phyloP scores from a whole-genome alignment of 1,140 invertebrate genomes.

The Drosophila kikkawai region DNA sequence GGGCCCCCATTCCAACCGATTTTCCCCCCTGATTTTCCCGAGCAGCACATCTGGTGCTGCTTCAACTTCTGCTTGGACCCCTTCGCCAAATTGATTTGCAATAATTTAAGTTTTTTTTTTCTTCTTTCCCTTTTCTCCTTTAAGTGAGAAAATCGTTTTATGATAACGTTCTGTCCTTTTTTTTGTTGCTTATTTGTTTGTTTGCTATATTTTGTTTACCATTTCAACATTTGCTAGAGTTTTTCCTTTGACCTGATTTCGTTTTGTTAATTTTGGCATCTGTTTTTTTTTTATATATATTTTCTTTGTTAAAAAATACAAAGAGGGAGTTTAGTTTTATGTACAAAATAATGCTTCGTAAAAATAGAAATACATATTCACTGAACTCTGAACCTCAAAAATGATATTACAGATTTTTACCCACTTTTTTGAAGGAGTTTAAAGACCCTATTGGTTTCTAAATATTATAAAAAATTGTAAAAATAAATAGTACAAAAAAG shows the following conservation, averaged over 20 bases:
- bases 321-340: background rate
- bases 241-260: conserved; percentile 22
- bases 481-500: too few species aligned
- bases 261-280: conserved; percentile 28
- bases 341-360: too few species aligned
- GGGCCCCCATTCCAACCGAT: background rate
- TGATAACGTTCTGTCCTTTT: conserved; percentile 61
- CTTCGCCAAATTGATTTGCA: conserved; percentile 78
- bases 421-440: too few species aligned
- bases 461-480: too few species aligned
- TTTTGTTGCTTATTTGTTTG: conserved; percentile 7
- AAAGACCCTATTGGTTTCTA: too few species aligned
- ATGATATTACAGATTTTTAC: too few species aligned
- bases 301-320: background rate
- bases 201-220: conserved; percentile 27
- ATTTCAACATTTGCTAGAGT: conserved; percentile 16
- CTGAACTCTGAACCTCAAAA: too few species aligned
- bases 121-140: conserved; percentile 2
- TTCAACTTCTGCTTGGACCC: conserved; percentile 27
- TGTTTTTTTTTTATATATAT: conserved; percentile 3
- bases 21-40: background rate
- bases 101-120: conserved; percentile 76
- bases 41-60: conserved; percentile 47
- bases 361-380: too few species aligned
- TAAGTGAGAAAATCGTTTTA: conserved; percentile 83